Evolutionary conservation across 2,888 invertebrate genomes (phyloP), one percentile per base, ranked within the genome.

Genomic region (Bursaphelenchus okinawaensis): DNA sequence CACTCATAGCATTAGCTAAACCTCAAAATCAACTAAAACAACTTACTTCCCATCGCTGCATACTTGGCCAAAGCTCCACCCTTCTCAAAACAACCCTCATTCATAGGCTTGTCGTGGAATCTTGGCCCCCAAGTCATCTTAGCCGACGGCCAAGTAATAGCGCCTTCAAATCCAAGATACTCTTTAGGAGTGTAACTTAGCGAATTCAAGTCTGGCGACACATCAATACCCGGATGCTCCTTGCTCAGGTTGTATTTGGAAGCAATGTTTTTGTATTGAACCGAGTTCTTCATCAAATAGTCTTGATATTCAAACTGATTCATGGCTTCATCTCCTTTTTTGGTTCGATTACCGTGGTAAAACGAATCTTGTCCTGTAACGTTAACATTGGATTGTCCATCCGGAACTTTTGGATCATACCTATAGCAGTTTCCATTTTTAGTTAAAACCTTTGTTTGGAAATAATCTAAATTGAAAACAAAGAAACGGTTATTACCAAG

Each of bases 41-140:
- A 68, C 73, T 65, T 29, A 80, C 80, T 63, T 57, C 73, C 58
- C 40, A 78, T 65, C 20, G 73, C 75, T 8, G 76, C 70, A 58
- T 81, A 81, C 63, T 81, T 81, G 55, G 69, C 75, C n/a, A 75
- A 68, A 40, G 76, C 76, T 8, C 76, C 65, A 24, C 77, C 81
- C 66, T 81, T 81, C 68, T 71, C 73, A 60, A 78, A 69, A n/a
- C 79, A 70, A 54, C 74, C 80, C 62, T 81, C 77, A 58, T 81
- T 81, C 28, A 81, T 59, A 19, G 81, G 81, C 55, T 73, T 67
- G 66, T 81, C 77, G 68, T 78, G 80, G 71, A 81, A 81, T 8
- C 81, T 71, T 23, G 81, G 81, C 16, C 81, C 81, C 24, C 68
- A 70, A 70, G 69, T 68, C 40, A 69, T 40, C 28, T 69, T 27